phyloP scores from a whole-genome alignment of 1,140 invertebrate species.

The Chlorops oryzae region DNA sequence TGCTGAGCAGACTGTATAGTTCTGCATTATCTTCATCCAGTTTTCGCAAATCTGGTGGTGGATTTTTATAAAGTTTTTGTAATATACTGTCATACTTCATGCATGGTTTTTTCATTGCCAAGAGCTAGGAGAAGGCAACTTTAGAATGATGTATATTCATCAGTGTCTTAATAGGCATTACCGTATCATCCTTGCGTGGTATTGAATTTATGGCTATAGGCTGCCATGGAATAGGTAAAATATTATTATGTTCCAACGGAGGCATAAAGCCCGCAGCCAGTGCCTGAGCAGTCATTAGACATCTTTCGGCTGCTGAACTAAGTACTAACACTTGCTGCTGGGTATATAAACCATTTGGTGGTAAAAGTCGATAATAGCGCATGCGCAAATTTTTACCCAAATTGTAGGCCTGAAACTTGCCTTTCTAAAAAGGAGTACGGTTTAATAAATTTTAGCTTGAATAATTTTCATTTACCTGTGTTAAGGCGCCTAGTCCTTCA shows the following conservation, averaged over 20 bases:
- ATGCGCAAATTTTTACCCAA: constrained; percentile 67
- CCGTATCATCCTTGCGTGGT: constrained; percentile 62
- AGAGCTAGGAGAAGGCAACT: constrained; percentile 47
- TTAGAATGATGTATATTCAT: background rate
- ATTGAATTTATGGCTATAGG: constrained; percentile 79
- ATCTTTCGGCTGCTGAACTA: constrained; percentile 77
- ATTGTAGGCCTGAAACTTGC: constrained; percentile 68
- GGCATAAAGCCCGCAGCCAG: constrained; percentile 79
- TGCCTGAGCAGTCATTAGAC: constrained; percentile 78
- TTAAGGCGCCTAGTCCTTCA: constrained; percentile 59
- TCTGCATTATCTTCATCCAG: constrained; percentile 54
- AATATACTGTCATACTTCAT: constrained; percentile 56
- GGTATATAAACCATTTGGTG: constrained; percentile 56
- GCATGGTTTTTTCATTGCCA: constrained; percentile 60
- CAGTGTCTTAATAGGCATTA: constrained; percentile 45
- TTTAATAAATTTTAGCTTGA: background rate
- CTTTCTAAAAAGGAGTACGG: constrained; percentile 54
- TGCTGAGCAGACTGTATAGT: constrained; percentile 59
- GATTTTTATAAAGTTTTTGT: constrained; percentile 49
- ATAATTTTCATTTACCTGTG: constrained; percentile 51
- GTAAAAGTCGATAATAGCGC: constrained; percentile 62
- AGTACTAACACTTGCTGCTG: constrained; percentile 60
- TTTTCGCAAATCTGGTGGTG: constrained; percentile 50
- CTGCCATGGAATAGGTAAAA: constrained; percentile 70
- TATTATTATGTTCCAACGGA: constrained; percentile 61